A percentile compares a stretch with the other conserved stretches of the same genome.
phyloP scores from a whole-genome alignment of 1,140 invertebrate genomes.

The Gryon sp. region DNA sequence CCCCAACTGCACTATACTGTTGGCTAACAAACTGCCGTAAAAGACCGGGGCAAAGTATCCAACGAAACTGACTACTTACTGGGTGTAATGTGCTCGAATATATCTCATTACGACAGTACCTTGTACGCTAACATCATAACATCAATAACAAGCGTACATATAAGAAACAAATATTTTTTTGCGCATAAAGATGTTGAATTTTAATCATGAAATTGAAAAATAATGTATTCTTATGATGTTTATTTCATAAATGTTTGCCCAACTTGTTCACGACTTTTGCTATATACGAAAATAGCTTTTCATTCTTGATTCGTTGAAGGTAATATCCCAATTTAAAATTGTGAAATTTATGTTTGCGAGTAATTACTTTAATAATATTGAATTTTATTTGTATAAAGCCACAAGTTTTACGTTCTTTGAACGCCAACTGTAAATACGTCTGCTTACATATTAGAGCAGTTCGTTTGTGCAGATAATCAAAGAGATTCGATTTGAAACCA shows the following conservation, averaged over 20 bases:
- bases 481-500: conserved; percentile 14
- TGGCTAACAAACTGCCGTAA: conserved; percentile 50
- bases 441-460: conserved; percentile 3
- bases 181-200: conserved; percentile 43
- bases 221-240: conserved; percentile 33
- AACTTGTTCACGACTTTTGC: no score
- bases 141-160: no score
- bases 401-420: conserved; percentile 13
- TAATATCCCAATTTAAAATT: conserved; percentile 10
- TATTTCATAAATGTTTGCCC: neutral
- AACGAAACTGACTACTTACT: conserved; percentile 38
- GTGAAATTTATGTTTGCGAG: conserved; percentile 3
- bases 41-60: conserved; percentile 21
- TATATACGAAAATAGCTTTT: no score
- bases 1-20: conserved; percentile 1
- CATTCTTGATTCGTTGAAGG: no score
- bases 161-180: no score
- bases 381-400: conserved; percentile 14
- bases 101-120: conserved; percentile 32
- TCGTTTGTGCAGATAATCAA: neutral
- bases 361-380: conserved; percentile 30
- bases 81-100: conserved; percentile 17
- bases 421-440: conserved; percentile 13
- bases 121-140: conserved; percentile 3
- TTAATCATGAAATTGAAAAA: conserved; percentile 51